Conservation (phyloP, 2,797 vertebrate species). For the Micrastur ruficollis region DNA sequence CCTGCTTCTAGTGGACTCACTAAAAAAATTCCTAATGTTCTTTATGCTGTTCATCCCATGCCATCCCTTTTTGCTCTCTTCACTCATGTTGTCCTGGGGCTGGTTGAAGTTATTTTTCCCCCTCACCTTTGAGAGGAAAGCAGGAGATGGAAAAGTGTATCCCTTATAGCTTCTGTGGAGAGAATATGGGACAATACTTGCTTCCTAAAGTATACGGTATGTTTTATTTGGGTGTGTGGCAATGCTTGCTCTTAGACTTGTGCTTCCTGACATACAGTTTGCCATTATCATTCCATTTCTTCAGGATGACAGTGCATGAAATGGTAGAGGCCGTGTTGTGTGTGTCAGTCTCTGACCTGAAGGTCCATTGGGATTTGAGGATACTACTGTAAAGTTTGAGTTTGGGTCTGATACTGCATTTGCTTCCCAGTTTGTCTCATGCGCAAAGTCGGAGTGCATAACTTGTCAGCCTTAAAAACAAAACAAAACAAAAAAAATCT, state of each 20-base stretch:
- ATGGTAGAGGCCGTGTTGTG: not conserved
- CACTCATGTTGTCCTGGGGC: not conserved
- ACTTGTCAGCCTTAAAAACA: not conserved
- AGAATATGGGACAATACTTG: not conserved
- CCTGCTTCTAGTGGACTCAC: not conserved
- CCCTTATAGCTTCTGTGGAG: not conserved
- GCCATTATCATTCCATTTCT: not conserved
- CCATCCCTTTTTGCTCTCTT: not conserved
- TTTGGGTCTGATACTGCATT: not conserved
- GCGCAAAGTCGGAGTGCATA: not conserved
- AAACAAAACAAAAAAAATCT: not conserved
- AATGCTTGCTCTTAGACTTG: not conserved
- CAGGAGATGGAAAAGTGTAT: not conserved
- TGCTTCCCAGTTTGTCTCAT: not conserved
- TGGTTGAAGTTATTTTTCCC: not conserved
- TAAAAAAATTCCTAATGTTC: not conserved
- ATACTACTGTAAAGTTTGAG: not conserved
- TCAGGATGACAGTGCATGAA: not conserved
- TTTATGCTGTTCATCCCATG: not conserved
- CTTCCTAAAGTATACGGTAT: not conserved
- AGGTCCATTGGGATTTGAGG: not conserved
- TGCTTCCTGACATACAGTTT: not conserved
- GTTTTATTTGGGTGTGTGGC: not conserved
- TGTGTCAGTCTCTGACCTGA: not conserved
- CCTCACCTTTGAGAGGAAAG: not conserved